These are phyloP conservation scores for Sesamia nonagrioides DNA, from an alignment of 1,140 invertebrate genomes.

Conservation along the genomic window DNA sequence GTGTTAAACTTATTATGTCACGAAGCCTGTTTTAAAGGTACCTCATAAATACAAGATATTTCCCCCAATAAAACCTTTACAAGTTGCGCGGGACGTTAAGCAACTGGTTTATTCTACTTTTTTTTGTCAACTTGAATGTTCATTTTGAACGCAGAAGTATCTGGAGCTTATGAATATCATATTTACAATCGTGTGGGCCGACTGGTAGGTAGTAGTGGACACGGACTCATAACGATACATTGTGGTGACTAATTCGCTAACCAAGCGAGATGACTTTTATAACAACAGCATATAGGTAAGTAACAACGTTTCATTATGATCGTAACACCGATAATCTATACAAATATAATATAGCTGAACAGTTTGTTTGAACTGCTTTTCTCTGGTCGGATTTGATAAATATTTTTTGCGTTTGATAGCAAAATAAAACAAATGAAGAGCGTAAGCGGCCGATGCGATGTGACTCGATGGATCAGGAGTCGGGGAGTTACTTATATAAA, in stretches of 20 bases:
- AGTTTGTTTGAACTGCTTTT: no score
- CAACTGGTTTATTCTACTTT: slow-evolving; percentile 25
- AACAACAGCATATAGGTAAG: no score
- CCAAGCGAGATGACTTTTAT: not conserved
- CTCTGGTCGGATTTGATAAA: no score
- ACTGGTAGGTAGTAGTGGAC: not conserved
- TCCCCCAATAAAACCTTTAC: slow-evolving; percentile 9
- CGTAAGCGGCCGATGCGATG: no score
- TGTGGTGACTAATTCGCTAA: not conserved
- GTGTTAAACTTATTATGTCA: slow-evolving; percentile 1
- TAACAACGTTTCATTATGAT: no score
- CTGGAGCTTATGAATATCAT: not conserved
- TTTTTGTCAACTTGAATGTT: not conserved
- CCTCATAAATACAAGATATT: not conserved
- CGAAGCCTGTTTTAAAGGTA: not conserved
- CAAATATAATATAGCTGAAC: no score
- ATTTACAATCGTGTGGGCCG: not conserved
- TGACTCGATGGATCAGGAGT: no score
- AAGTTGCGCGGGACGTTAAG: not conserved
- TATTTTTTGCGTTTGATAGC: no score
- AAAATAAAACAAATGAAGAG: no score
- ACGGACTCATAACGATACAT: not conserved
- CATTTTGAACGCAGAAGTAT: not conserved
- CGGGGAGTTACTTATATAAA: no score
- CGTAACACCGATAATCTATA: no score